A percentile compares a stretch with the other conserved stretches of the same genome.
Conservation (phyloP, 2,113 vertebrate genomes). For the Sylvia atricapilla region DNA sequence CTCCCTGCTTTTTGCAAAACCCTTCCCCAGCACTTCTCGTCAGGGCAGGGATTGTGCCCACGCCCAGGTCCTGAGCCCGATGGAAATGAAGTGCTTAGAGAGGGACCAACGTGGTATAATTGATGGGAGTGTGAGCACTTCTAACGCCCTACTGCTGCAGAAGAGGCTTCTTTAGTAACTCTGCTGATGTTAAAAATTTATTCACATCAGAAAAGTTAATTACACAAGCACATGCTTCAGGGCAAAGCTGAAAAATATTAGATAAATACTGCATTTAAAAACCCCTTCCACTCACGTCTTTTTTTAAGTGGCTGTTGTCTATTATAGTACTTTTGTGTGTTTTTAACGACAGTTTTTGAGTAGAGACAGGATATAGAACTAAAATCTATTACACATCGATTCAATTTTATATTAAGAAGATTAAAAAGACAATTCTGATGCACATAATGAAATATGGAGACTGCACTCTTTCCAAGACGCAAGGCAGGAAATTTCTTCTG, state of each 20-base stretch:
- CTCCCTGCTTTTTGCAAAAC: neutral
- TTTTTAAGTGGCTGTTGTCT: neutral
- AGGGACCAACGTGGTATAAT: accelerated
- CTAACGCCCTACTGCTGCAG: neutral
- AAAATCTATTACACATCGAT: neutral
- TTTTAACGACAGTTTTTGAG: neutral
- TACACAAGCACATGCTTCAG: neutral
- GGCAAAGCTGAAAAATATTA: neutral
- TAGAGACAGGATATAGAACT: neutral
- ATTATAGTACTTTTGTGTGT: neutral
- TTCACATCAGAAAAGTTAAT: neutral
- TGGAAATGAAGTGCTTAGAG: neutral
- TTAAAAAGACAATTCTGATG: neutral
- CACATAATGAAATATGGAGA: neutral
- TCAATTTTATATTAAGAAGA: neutral
- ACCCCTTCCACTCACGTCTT: neutral
- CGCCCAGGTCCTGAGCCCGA: accelerated
- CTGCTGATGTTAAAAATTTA: neutral
- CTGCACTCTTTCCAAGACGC: neutral
- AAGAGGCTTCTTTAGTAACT: neutral
- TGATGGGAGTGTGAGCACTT: neutral
- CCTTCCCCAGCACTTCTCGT: accelerated
- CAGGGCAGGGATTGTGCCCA: neutral
- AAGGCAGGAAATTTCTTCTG: neutral
- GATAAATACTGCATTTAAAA: neutral